Percentiles rank a stretch among this genome's conserved stretches.
These are phyloP conservation scores for Sericinus montela DNA, from an alignment of 2,888 invertebrate species.

Conservation along the genomic window DNA sequence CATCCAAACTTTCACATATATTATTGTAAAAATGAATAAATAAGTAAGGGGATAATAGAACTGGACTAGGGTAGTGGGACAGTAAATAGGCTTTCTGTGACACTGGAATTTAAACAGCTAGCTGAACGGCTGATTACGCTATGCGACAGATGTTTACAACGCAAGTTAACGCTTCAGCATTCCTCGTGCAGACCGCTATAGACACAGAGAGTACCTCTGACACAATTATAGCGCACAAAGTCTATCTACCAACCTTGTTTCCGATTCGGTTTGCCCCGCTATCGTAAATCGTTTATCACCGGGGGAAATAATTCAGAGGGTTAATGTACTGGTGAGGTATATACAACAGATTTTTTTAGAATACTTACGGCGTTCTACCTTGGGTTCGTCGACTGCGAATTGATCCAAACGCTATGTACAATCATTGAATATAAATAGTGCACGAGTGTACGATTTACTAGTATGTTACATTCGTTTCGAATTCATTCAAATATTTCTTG, in stretches of 20 bases:
- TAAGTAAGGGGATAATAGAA: no score
- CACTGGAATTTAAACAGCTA: no score
- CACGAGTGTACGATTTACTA: neutral
- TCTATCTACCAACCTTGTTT: constrained; percentile 51
- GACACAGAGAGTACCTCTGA: constrained; percentile 38
- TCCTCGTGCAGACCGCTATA: constrained; percentile 50
- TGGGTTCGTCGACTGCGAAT: constrained; percentile 8
- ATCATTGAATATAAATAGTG: neutral
- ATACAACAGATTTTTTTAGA: constrained; percentile 43
- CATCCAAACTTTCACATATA: no score
- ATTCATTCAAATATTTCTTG: neutral
- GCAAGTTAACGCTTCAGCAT: constrained; percentile 43
- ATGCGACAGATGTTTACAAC: constrained; percentile 46
- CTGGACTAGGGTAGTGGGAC: no score
- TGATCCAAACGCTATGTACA: constrained; percentile 3
- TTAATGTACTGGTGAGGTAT: constrained; percentile 59
- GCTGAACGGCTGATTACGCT: constrained; percentile 31
- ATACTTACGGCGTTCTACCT: constrained; percentile 8
- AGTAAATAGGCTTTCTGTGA: no score
- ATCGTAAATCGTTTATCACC: constrained; percentile 69
- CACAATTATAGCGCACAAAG: constrained; percentile 53
- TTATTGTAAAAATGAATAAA: no score
- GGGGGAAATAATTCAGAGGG: constrained; percentile 43
- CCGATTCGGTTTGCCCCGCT: constrained; percentile 58
- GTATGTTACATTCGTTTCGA: neutral